Evolutionary conservation across 1,140 invertebrate genomes (phyloP).

Genomic region (Drosophila bocki): DNA sequence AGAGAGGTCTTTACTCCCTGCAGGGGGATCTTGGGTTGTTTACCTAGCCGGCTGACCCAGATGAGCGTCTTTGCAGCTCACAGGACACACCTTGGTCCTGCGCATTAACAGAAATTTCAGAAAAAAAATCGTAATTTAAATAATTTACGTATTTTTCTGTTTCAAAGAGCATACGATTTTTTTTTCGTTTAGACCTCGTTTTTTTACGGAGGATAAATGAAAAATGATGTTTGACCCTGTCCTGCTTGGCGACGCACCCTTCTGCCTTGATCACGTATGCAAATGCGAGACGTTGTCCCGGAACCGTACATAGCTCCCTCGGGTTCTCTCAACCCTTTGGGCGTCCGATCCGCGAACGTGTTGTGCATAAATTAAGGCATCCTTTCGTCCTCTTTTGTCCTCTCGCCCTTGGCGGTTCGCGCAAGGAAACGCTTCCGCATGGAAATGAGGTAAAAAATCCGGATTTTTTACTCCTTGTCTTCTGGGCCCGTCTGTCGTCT

Average conservation of each 20-base stretch:
- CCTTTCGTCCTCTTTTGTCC: slow-evolving; percentile 58
- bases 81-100: slow-evolving; percentile 26
- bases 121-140: slow-evolving; percentile 30
- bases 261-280: slow-evolving; percentile 73
- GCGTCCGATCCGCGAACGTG: slow-evolving; percentile 79
- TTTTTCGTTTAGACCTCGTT: slow-evolving; percentile 22
- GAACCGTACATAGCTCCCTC: slow-evolving; percentile 52
- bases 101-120: slow-evolving; percentile 10
- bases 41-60: slow-evolving; percentile 31
- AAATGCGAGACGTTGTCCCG: slow-evolving; percentile 68
- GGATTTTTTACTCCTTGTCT: slow-evolving; percentile 70
- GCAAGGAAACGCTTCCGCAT: slow-evolving; percentile 71
- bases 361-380: slow-evolving; percentile 78
- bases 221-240: slow-evolving; percentile 79
- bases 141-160: slow-evolving; percentile 56
- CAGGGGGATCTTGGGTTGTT: slow-evolving; percentile 15
- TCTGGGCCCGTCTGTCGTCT: slow-evolving; percentile 42
- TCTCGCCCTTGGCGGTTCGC: slow-evolving; percentile 58
- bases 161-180: slow-evolving; percentile 22
- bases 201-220: slow-evolving; percentile 58
- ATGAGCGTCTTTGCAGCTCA: not conserved
- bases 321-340: slow-evolving; percentile 61
- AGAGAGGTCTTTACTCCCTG: not conserved
- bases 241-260: slow-evolving; percentile 45
- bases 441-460: slow-evolving; percentile 84